Percentiles rank a stretch among this genome's conserved stretches.
phyloP scores from a whole-genome alignment of 2,888 invertebrate genomes.

The Drosophila sordidula region DNA sequence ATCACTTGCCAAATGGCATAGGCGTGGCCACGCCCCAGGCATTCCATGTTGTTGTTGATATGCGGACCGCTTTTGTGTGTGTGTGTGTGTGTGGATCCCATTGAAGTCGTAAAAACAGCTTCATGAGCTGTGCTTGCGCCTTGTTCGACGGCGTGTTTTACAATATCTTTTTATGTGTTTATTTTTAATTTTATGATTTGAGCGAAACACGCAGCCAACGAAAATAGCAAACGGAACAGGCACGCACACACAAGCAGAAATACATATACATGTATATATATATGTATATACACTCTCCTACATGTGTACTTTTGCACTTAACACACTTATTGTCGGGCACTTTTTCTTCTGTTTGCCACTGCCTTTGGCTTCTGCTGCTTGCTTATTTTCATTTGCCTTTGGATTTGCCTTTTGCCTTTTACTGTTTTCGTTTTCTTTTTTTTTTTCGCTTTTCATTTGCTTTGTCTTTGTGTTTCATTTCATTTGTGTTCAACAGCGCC shows the following conservation, averaged over 20 bases:
- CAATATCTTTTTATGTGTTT: constrained; percentile 72
- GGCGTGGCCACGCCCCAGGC: constrained; percentile 9
- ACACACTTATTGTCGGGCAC: constrained; percentile 70
- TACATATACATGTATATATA: not conserved
- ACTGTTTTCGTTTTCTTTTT: constrained; percentile 13
- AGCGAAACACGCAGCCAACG: constrained; percentile 54
- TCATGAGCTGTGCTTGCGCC: constrained; percentile 14
- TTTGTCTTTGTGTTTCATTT: constrained; percentile 57
- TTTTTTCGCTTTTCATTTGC: constrained; percentile 27
- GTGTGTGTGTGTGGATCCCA: no score
- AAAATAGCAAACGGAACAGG: constrained; percentile 41
- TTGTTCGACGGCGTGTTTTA: constrained; percentile 52
- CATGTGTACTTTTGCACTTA: constrained; percentile 73
- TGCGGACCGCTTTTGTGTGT: not conserved
- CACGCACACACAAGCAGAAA: constrained; percentile 23
- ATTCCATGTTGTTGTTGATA: not conserved
- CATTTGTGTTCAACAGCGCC: constrained; percentile 43
- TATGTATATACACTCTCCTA: constrained; percentile 40
- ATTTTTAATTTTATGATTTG: constrained; percentile 77
- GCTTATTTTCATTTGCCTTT: constrained; percentile 58
- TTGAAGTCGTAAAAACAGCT: constrained; percentile 38
- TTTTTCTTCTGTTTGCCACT: constrained; percentile 39
- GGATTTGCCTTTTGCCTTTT: constrained; percentile 40
- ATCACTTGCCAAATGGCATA: constrained; percentile 16
- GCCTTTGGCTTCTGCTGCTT: constrained; percentile 56